Percentiles rank a stretch among this genome's conserved stretches.
These are phyloP conservation scores for Apantesis nais DNA, from an alignment of 2,888 invertebrate genomes.

Conservation along the genomic window DNA sequence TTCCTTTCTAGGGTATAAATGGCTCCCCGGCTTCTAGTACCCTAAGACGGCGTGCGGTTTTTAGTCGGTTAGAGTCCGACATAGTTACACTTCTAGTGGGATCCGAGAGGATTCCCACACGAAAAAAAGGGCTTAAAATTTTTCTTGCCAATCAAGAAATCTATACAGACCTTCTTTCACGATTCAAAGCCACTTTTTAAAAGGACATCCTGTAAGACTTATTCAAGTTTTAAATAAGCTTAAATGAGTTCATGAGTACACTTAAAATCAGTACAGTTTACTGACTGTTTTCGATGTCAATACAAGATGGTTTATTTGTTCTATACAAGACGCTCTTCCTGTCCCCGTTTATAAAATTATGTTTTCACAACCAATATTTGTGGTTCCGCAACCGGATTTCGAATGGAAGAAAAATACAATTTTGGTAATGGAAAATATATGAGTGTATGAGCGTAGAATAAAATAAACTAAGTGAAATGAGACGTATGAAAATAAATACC, in stretches of 20 bases:
- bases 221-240: not conserved
- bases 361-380: constrained; percentile 44
- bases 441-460: not conserved
- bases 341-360: constrained; percentile 32
- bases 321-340: constrained; percentile 36
- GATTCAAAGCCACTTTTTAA: not conserved
- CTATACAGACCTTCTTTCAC: too few species aligned
- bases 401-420: constrained; percentile 31
- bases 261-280: not conserved
- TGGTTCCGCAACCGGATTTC: constrained; percentile 31
- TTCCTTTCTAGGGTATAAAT: too few species aligned
- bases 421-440: constrained; percentile 11
- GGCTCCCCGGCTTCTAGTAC: too few species aligned
- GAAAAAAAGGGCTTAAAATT: too few species aligned
- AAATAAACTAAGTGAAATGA: not conserved
- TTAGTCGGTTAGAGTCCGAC: too few species aligned
- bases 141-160: too few species aligned
- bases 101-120: too few species aligned
- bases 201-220: not conserved
- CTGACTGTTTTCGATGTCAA: constrained; percentile 2
- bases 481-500: not conserved
- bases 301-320: constrained; percentile 29
- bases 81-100: too few species aligned
- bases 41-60: too few species aligned
- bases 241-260: not conserved